phyloP scores from a whole-genome alignment of 2,113 vertebrate genomes.

The Pimephales promelas region DNA sequence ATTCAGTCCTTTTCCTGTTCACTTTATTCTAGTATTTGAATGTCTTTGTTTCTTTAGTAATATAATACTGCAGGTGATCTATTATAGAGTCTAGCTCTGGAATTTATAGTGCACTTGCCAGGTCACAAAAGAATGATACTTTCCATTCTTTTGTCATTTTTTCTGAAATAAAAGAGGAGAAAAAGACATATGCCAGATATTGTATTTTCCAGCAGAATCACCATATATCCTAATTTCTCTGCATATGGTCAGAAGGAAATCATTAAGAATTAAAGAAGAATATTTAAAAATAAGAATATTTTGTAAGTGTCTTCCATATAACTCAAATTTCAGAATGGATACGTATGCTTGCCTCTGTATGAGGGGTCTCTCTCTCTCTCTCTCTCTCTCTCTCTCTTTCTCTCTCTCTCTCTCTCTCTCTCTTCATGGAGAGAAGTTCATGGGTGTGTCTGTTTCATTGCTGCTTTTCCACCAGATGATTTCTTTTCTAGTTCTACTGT shows the following conservation, averaged over 20 bases:
- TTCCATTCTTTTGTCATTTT: not conserved
- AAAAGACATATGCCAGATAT: not conserved
- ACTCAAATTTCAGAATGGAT: not conserved
- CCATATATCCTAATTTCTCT: too few species aligned
- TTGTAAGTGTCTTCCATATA: not conserved
- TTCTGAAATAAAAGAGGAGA: not conserved
- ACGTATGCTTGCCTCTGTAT: conserved; percentile 59
- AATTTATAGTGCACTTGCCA: not conserved
- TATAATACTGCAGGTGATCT: not conserved
- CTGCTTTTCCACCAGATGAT: conserved; percentile 61
- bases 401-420: conserved; percentile 38
- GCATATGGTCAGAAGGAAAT: too few species aligned
- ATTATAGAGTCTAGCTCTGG: not conserved
- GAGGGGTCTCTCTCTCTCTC: conserved; percentile 21
- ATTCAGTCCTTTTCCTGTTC: not conserved
- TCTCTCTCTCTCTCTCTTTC: conserved; percentile 45
- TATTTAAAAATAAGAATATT: not conserved
- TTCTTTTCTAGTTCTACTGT: conserved; percentile 63
- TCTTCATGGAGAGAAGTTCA: conserved; percentile 33
- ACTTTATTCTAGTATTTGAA: not conserved
- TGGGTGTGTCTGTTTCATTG: conserved; percentile 63
- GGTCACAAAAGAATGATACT: conserved; percentile 27
- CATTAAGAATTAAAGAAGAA: too few species aligned
- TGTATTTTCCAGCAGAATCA: not conserved
- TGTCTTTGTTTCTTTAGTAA: not conserved